Conservation (phyloP, 1,140 invertebrate species). For the Elymnias hypermnestra region DNA sequence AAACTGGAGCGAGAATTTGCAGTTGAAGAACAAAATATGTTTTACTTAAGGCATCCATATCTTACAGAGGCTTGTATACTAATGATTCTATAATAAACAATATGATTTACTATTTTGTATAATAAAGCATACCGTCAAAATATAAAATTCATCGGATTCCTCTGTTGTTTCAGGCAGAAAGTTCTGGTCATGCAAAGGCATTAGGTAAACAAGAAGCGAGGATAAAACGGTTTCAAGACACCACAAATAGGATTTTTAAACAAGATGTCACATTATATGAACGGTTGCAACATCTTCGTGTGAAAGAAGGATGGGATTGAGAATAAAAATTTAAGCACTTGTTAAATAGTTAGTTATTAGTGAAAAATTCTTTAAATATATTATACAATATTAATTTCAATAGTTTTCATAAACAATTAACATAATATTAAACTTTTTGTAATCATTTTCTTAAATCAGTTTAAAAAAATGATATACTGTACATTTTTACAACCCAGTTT, state of each 20-base stretch:
- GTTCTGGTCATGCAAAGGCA: constrained; percentile 53
- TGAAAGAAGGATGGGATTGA: constrained; percentile 54
- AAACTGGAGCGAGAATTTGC: constrained; percentile 37
- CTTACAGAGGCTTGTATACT: constrained; percentile 42
- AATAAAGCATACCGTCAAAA: background rate
- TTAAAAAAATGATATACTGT: no score
- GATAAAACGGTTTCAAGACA: constrained; percentile 26
- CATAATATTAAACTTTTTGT: no score
- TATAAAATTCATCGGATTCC: background rate
- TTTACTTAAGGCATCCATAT: constrained; percentile 61
- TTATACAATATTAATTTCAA: no score
- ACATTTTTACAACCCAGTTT: no score
- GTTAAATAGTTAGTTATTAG: no score
- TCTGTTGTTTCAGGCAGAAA: constrained; percentile 49
- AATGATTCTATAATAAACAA: background rate
- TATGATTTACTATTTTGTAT: background rate
- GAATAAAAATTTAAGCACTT: no score
- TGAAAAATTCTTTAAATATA: no score
- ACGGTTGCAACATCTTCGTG: constrained; percentile 45
- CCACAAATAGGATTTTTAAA: constrained; percentile 45
- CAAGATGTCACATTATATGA: constrained; percentile 64
- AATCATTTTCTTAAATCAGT: no score
- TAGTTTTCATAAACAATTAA: no score
- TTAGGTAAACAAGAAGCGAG: constrained; percentile 45
- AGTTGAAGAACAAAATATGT: constrained; percentile 67